These are phyloP conservation scores for Tautogolabrus adspersus DNA, from an alignment of 2,113 vertebrate genomes.

Conservation along the genomic window DNA sequence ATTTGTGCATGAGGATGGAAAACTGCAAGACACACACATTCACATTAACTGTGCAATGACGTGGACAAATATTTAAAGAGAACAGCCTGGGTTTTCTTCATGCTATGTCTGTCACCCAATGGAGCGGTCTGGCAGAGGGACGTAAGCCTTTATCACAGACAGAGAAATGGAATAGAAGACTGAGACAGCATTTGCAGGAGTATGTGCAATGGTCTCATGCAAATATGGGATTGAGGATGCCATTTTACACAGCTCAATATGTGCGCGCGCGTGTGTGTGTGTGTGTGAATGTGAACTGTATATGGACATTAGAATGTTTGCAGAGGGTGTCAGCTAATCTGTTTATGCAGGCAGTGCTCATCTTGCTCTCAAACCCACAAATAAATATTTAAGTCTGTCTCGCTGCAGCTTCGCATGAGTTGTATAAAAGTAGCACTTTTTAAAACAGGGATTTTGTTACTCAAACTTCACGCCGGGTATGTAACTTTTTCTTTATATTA, in stretches of 20 bases:
- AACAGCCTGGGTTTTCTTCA: slow-evolving; percentile 30
- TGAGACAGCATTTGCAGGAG: neutral
- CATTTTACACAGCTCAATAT: slow-evolving; percentile 16
- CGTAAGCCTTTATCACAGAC: neutral
- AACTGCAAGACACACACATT: slow-evolving; percentile 14
- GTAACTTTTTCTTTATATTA: neutral
- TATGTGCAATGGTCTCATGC: neutral
- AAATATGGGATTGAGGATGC: slow-evolving; percentile 3
- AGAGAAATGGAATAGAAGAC: neutral
- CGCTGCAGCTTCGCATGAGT: slow-evolving; percentile 20
- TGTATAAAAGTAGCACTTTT: slow-evolving; percentile 1
- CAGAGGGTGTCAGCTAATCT: slow-evolving; percentile 55
- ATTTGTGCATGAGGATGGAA: slow-evolving; percentile 4
- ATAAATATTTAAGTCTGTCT: slow-evolving; percentile 53
- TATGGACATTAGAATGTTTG: slow-evolving; percentile 46
- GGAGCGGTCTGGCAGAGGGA: slow-evolving; percentile 8
- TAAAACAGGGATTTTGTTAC: slow-evolving; percentile 18
- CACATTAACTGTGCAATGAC: slow-evolving; percentile 22
- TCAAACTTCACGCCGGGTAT: slow-evolving; percentile 1
- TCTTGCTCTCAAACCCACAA: slow-evolving; percentile 50
- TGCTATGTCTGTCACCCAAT: slow-evolving; percentile 28
- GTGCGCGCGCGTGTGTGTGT: neutral
- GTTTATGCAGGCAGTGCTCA: slow-evolving; percentile 57
- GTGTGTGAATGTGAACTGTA: neutral
- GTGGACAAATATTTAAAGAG: slow-evolving; percentile 46